Evolutionary conservation across 1,140 invertebrate genomes (phyloP).

Genomic region (Drosophila tsacasi): DNA sequence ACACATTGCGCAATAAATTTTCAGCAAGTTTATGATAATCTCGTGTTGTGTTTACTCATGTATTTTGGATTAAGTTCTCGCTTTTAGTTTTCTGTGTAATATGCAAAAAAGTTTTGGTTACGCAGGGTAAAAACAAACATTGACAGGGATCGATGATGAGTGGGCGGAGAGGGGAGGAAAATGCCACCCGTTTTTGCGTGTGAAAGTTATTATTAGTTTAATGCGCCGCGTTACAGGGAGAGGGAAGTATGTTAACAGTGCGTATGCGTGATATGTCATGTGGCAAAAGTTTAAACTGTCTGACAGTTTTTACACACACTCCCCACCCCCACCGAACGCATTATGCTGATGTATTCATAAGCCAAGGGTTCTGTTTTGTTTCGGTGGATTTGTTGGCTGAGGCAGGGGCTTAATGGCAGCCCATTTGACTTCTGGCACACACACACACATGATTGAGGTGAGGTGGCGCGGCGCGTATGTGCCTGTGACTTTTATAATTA

Average conservation of each 20-base stretch:
- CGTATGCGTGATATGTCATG: constrained; percentile 50
- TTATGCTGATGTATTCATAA: constrained; percentile 29
- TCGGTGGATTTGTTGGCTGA: constrained; percentile 17
- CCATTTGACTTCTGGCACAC: constrained; percentile 40
- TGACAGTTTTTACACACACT: constrained; percentile 26
- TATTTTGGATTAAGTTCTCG: constrained; percentile 54
- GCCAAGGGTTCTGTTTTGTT: constrained; percentile 20
- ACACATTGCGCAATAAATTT: constrained; percentile 41
- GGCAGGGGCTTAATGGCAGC: constrained; percentile 19
- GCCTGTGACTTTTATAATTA: constrained; percentile 41
- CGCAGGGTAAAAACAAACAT: constrained; percentile 29
- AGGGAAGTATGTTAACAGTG: constrained; percentile 13
- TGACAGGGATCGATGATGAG: constrained; percentile 39
- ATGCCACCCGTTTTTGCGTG: constrained; percentile 15
- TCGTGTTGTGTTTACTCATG: constrained; percentile 55
- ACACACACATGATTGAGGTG: constrained; percentile 26
- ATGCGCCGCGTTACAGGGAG: constrained; percentile 8
- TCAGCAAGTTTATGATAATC: constrained; percentile 48
- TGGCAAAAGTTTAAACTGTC: constrained; percentile 42
- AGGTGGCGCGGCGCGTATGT: neutral
- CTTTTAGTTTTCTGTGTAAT: constrained; percentile 43
- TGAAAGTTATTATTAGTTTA: constrained; percentile 52
- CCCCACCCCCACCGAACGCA: neutral
- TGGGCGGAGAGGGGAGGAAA: neutral
- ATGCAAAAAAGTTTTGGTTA: constrained; percentile 43